A percentile compares a stretch with the other conserved stretches of the same genome.
phyloP scores from a whole-genome alignment of 2,797 vertebrate genomes.

The Smutsia gigantea region DNA sequence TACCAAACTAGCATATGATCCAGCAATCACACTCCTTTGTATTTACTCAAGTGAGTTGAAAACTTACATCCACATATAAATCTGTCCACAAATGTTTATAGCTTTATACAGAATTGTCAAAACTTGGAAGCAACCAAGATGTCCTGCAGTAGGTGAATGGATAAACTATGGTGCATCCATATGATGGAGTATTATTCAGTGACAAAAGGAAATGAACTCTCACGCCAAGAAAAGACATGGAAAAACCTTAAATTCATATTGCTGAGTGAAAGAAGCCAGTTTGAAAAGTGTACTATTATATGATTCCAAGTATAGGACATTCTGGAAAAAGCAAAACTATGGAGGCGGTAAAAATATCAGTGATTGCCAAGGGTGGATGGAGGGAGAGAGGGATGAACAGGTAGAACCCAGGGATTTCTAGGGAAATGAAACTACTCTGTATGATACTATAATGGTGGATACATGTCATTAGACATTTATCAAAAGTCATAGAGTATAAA shows the following conservation, averaged over 20 bases:
- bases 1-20: neutral
- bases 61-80: neutral
- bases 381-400: neutral
- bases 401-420: neutral
- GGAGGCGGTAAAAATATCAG: neutral
- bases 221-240: neutral
- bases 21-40: neutral
- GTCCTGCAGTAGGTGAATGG: neutral
- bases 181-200: neutral
- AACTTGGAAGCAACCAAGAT: neutral
- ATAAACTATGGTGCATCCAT: neutral
- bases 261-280: neutral
- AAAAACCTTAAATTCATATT: neutral
- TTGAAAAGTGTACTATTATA: neutral
- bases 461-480: neutral
- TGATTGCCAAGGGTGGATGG: neutral
- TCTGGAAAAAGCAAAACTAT: neutral
- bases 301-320: neutral
- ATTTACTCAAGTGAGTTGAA: neutral
- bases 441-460: neutral
- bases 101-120: neutral
- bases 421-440: neutral
- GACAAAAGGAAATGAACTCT: neutral
- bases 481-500: neutral
- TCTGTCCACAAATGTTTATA: neutral